phyloP scores from a whole-genome alignment of 2,888 invertebrate genomes.

The Ophonus ardosiacus region DNA sequence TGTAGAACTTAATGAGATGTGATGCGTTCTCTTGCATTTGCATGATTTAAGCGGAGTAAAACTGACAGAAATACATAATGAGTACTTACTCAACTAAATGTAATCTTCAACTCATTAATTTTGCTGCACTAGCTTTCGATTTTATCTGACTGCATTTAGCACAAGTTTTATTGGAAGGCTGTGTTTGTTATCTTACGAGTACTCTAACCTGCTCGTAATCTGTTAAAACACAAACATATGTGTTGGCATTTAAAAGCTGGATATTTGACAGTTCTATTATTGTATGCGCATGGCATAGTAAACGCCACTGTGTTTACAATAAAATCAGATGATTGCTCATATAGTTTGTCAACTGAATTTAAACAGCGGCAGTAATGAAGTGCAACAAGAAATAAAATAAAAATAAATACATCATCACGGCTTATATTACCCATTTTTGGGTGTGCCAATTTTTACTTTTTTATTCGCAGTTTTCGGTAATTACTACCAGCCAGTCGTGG shows the following conservation, averaged over 20 bases:
- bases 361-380: no score
- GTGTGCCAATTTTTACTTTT: no score
- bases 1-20: neutral
- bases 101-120: neutral
- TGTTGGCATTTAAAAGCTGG: conserved; percentile 18
- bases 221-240: conserved; percentile 25
- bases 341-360: neutral
- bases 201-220: conserved; percentile 3
- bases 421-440: no score
- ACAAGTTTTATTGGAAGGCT: neutral
- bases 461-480: no score
- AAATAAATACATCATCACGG: no score
- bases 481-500: no score
- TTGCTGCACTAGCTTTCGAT: neutral
- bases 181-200: conserved; percentile 12
- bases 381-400: no score
- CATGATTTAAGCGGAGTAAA: neutral
- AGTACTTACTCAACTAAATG: neutral
- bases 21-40: neutral
- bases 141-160: neutral
- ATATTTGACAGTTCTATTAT: conserved; percentile 38
- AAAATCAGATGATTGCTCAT: neutral
- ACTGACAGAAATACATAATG: neutral
- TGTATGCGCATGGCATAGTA: neutral
- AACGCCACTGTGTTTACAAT: neutral